These are phyloP conservation scores for Anticlea derivata DNA, from an alignment of 2,888 invertebrate species.

Conservation along the genomic window DNA sequence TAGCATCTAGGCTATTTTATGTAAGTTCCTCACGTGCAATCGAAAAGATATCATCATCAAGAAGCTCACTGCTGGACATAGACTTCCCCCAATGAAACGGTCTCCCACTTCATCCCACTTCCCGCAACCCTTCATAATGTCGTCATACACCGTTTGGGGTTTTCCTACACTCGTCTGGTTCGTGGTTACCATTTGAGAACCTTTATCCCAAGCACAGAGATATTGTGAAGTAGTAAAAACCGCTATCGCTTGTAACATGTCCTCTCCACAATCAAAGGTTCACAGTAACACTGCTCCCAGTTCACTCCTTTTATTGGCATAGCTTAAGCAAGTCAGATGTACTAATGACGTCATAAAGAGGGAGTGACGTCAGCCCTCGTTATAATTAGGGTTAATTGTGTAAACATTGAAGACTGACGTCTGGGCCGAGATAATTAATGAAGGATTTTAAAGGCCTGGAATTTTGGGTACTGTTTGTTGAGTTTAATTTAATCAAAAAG, in stretches of 20 bases:
- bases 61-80: no score
- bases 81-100: no score
- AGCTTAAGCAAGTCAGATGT: slow-evolving; percentile 53
- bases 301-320: slow-evolving; percentile 58
- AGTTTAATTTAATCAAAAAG: slow-evolving; percentile 19
- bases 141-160: no score
- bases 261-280: slow-evolving; percentile 12
- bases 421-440: slow-evolving; percentile 18
- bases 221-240: no score
- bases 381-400: slow-evolving; percentile 61
- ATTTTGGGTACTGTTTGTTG: slow-evolving; percentile 14
- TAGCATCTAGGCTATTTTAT: no score
- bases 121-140: no score
- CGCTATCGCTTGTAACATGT: slow-evolving; percentile 37
- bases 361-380: slow-evolving; percentile 47
- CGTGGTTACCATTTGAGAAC: no score
- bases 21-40: no score
- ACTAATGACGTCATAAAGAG: slow-evolving; percentile 56
- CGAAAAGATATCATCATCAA: no score
- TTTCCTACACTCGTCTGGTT: no score
- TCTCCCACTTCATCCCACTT: no score
- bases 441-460: slow-evolving; percentile 7
- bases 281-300: slow-evolving; percentile 44
- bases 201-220: no score
- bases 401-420: slow-evolving; percentile 47